Conservation (phyloP, 2,888 invertebrate genomes). For the Drosophila percnosoma region DNA sequence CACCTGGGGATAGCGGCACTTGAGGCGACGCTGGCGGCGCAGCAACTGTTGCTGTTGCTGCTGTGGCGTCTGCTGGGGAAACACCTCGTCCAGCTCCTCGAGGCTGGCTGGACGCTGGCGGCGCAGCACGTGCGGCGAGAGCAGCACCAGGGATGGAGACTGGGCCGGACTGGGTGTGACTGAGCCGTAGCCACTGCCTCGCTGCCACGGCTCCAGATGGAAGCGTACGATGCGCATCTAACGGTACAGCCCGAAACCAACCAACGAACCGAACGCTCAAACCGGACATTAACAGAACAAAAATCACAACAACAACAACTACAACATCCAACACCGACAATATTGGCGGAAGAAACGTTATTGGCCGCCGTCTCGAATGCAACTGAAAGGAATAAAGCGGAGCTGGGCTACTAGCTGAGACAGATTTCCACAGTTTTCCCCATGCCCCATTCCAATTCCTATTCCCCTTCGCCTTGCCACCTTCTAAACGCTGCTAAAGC, state of each 20-base stretch:
- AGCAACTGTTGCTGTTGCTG: slow-evolving; percentile 65
- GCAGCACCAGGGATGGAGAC: slow-evolving; percentile 81
- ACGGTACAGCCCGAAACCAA: slow-evolving; percentile 21
- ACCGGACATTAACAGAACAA: slow-evolving; percentile 18
- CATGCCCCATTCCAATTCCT: slow-evolving; percentile 33
- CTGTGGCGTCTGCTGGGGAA: slow-evolving; percentile 57
- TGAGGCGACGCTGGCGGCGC: slow-evolving; percentile 75
- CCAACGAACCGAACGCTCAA: slow-evolving; percentile 6
- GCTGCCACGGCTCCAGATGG: slow-evolving; percentile 85
- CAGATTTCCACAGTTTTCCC: slow-evolving; percentile 53
- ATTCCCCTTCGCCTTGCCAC: slow-evolving; percentile 7
- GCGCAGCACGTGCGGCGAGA: slow-evolving; percentile 83
- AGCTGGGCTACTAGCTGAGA: slow-evolving; percentile 16
- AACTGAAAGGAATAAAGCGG: slow-evolving; percentile 74
- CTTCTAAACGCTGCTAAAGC: slow-evolving; percentile 28
- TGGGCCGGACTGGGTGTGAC: slow-evolving; percentile 82
- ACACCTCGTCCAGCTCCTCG: slow-evolving; percentile 73
- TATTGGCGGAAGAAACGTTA: slow-evolving; percentile 35
- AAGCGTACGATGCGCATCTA: slow-evolving; percentile 85
- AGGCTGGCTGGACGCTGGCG: slow-evolving; percentile 84
- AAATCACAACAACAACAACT: slow-evolving; percentile 25
- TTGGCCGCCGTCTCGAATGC: slow-evolving; percentile 66
- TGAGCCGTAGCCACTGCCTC: slow-evolving; percentile 78
- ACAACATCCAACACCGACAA: slow-evolving; percentile 27
- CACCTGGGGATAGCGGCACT: slow-evolving; percentile 84